Evolutionary conservation across 2,888 invertebrate species (phyloP), one percentile per base, ranked within the genome.

Genomic region (Gortyna flavago): DNA sequence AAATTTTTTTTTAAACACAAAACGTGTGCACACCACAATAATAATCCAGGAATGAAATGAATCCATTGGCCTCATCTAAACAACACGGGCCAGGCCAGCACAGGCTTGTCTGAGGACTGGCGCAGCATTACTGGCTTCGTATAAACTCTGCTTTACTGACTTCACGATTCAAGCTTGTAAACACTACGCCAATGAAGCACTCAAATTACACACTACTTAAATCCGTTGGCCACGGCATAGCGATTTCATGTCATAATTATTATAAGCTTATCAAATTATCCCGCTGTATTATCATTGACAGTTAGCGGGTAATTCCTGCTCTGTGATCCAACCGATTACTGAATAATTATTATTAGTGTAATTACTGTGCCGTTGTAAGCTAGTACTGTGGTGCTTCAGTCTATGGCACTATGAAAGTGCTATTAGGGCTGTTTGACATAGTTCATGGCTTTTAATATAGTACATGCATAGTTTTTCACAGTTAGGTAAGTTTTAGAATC

Each of bases 261-360:
- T 35, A 85, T 51, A 48, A 72, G 25, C 65, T 35, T 44, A 62
- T 66, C 62, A 21, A 67, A 70, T 72, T 59, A 70, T 25, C 41
- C 1, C 21, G 29, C 48, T 61, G 54, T 65, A 9, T 44, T 65
- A 69, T 61, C 41, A 81, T 59, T 48, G 64, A 41, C 65, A 29
- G 71, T 85, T 81, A 75, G 64, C 72, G 29, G 59, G 44, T 59
- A 59, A 73, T 69, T 25, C 59, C 41, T 54, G 59, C 48, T 32
- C 41, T 69, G 38, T 66, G 62, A 38, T 38, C 51, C 16, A 41
- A 48, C 59, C 68, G 62, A 76, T 76, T 66, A 82, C 44, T 67
- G 51, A 38, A 67, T 77, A 71, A 68, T 71, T 73, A 67, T 77
- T 67, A 68, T 71, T 73, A 18, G 32, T 76, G 69, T 67, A 64